Percentiles rank a stretch among this genome's conserved stretches.
phyloP scores from a whole-genome alignment of 1,140 invertebrate species.

The Andricus grossulariae region DNA sequence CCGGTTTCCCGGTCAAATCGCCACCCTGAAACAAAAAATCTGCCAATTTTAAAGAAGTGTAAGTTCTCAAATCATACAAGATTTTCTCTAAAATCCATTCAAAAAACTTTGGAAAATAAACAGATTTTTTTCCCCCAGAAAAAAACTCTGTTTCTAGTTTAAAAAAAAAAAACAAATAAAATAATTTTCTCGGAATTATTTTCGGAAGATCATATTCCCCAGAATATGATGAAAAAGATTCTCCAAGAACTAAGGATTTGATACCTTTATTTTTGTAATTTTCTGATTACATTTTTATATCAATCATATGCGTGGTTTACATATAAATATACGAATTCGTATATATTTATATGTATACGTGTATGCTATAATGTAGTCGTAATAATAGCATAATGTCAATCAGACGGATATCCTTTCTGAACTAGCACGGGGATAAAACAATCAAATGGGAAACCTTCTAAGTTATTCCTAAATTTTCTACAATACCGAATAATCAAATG shows the following conservation, averaged over 20 bases:
- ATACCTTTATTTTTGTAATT: conserved; percentile 55
- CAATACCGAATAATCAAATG: conserved; percentile 22
- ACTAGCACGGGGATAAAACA: conserved; percentile 13
- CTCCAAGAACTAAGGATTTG: conserved; percentile 30
- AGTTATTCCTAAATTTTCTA: conserved; percentile 6
- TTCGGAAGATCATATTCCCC: not conserved
- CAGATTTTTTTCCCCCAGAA: too few relatives aligned
- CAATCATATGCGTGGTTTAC: conserved; percentile 4
- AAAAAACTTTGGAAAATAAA: too few relatives aligned
- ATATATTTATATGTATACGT: conserved; percentile 22
- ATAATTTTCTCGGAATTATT: too few relatives aligned
- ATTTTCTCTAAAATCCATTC: too few relatives aligned
- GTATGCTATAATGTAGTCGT: conserved; percentile 35
- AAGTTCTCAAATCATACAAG: too few relatives aligned
- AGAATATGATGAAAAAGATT: not conserved
- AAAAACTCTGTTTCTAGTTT: too few relatives aligned
- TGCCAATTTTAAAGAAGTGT: too few relatives aligned
- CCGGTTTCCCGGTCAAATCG: too few relatives aligned
- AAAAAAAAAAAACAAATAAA: too few relatives aligned
- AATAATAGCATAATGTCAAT: conserved; percentile 37
- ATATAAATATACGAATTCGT: conserved; percentile 2
- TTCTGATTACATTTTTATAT: conserved; percentile 48
- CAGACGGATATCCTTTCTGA: conserved; percentile 11
- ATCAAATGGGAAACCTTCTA: not conserved
- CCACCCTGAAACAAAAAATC: too few relatives aligned